Conservation (phyloP, 2,113 vertebrate genomes). For the Halcyon malimbica region DNA sequence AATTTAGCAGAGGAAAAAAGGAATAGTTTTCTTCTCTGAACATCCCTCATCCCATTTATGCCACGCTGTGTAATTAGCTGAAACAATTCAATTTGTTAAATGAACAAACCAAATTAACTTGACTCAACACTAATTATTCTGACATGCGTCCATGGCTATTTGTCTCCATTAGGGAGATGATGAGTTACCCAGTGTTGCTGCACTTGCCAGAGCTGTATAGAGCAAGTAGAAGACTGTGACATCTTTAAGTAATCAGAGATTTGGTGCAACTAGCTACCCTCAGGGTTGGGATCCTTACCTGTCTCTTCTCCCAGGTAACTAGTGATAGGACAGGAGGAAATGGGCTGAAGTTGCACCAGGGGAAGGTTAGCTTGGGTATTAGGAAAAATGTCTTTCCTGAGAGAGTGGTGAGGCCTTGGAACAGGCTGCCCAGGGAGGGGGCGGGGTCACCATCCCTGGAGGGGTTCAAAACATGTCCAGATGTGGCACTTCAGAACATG, state of each 20-base stretch:
- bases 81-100: constrained; percentile 49
- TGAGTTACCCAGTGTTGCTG: neutral
- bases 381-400: too few relatives aligned
- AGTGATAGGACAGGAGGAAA: too few relatives aligned
- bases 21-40: neutral
- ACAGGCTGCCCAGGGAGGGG: too few relatives aligned
- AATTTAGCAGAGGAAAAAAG: neutral
- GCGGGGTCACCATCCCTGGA: too few relatives aligned
- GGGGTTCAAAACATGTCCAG: too few relatives aligned
- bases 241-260: neutral
- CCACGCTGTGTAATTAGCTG: neutral
- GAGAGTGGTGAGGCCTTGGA: too few relatives aligned
- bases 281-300: neutral
- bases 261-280: neutral
- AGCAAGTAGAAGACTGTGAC: neutral
- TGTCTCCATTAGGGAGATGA: neutral
- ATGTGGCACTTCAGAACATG: too few relatives aligned
- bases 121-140: constrained; percentile 17
- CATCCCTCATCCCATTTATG: neutral
- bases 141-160: neutral
- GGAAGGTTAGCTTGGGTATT: too few relatives aligned
- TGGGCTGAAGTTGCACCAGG: too few relatives aligned
- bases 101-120: constrained; percentile 34
- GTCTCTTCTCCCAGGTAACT: neutral
- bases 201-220: neutral